Evolutionary conservation across 1,140 invertebrate genomes (phyloP).

Genomic region (Zaprionus vittiger): DNA sequence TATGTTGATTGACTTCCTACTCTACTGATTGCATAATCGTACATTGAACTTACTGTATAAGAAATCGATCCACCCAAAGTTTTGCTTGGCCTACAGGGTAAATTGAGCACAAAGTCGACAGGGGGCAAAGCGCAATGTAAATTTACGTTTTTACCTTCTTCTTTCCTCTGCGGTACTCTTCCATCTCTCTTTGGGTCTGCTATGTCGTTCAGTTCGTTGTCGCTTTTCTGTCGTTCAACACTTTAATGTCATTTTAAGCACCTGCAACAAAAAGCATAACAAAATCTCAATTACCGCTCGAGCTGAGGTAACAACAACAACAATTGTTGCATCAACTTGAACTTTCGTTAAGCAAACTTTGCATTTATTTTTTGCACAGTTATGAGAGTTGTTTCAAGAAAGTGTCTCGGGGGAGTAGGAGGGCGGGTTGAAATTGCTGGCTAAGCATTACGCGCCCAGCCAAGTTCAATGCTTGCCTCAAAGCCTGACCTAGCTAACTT

Average conservation of each 20-base stretch:
- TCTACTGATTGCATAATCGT: neutral
- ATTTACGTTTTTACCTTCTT: conserved; percentile 17
- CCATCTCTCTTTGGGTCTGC: neutral
- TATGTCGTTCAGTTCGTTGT: conserved; percentile 1
- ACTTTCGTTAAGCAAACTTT: conserved; percentile 60
- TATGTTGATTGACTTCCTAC: conserved; percentile 16
- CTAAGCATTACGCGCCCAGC: conserved; percentile 10
- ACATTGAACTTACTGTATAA: neutral
- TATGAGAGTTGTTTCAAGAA: neutral
- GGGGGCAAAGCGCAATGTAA: neutral
- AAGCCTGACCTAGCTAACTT: conserved; percentile 60
- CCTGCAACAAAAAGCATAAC: conserved; percentile 65
- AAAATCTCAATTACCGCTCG: conserved; percentile 15
- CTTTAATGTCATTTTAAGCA: conserved; percentile 63
- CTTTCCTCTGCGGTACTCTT: neutral
- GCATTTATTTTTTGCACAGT: conserved; percentile 44
- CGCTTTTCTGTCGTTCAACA: conserved; percentile 27
- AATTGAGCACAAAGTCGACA: conserved; percentile 49
- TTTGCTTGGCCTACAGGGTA: neutral
- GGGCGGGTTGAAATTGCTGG: neutral
- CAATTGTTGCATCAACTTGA: conserved; percentile 43
- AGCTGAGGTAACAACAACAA: conserved; percentile 41
- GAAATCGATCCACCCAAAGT: neutral
- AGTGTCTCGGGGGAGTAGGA: neutral
- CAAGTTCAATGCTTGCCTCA: conserved; percentile 61